phyloP scores from a whole-genome alignment of 2,113 vertebrate species.

The Rousettus leschenaultii region DNA sequence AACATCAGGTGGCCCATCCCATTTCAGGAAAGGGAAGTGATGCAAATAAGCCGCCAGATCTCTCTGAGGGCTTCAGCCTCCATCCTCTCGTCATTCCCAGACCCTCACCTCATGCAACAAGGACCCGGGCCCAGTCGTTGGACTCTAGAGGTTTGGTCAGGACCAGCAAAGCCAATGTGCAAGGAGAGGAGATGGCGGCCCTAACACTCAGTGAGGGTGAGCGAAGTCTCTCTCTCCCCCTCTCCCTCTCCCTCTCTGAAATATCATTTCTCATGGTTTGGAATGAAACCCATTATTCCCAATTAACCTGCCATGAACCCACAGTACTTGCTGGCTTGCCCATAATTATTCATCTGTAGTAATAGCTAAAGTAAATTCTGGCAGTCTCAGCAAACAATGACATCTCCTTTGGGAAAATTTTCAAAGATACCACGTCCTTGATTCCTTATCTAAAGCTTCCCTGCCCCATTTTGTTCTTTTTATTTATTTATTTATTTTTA shows the following conservation, averaged over 20 bases:
- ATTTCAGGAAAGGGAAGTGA: background rate
- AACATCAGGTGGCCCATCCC: background rate
- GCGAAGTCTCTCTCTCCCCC: background rate
- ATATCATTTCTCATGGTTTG: constrained; percentile 84
- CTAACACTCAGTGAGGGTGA: constrained; percentile 33
- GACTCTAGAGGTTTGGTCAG: background rate
- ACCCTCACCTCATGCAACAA: background rate
- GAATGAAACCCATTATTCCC: constrained; percentile 88
- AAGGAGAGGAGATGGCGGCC: constrained; percentile 57
- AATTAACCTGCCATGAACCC: constrained; percentile 91
- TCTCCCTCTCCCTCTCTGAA: constrained; percentile 71
- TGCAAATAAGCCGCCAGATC: background rate
- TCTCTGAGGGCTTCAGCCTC: background rate
- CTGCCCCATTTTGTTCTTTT: background rate
- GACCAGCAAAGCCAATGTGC: background rate
- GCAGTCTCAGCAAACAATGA: constrained; percentile 76
- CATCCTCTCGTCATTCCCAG: too few relatives aligned
- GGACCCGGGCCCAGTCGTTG: background rate
- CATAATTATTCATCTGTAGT: constrained; percentile 89
- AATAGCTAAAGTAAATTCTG: constrained; percentile 89
- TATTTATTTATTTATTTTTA: too few relatives aligned
- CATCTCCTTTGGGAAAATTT: constrained; percentile 79
- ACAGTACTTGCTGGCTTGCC: constrained; percentile 85
- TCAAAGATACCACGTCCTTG: constrained; percentile 82
- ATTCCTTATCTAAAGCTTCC: constrained; percentile 72